These are phyloP conservation scores for Phortica okadai DNA, from an alignment of 2,888 invertebrate genomes.

Conservation along the genomic window DNA sequence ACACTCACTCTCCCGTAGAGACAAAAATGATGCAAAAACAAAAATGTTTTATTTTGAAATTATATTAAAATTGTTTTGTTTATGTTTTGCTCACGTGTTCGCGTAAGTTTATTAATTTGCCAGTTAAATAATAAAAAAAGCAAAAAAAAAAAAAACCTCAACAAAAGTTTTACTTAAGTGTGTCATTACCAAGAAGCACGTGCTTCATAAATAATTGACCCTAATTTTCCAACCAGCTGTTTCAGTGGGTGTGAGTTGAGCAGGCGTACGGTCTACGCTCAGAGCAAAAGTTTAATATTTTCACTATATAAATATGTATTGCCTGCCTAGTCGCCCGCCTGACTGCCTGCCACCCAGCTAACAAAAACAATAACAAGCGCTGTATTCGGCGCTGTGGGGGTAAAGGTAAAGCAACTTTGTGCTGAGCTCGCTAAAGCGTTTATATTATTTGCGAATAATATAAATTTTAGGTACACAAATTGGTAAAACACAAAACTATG, in stretches of 20 bases:
- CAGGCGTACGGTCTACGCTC: not conserved
- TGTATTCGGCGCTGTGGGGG: not conserved
- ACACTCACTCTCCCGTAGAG: too few relatives aligned
- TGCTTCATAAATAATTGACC: slow-evolving; percentile 46
- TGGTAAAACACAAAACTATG: too few relatives aligned
- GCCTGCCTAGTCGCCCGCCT: not conserved
- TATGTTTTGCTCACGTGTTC: too few relatives aligned
- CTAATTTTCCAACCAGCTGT: slow-evolving; percentile 38
- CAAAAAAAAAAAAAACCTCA: not conserved
- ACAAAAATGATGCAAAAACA: too few relatives aligned
- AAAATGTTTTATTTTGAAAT: too few relatives aligned
- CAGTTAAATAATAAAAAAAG: not conserved
- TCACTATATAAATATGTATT: not conserved
- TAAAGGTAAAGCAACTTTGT: too few relatives aligned
- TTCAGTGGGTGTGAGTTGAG: not conserved
- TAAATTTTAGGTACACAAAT: too few relatives aligned
- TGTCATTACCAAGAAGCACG: slow-evolving; percentile 50
- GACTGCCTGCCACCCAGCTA: not conserved
- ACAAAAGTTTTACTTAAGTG: slow-evolving; percentile 30
- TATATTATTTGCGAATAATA: too few relatives aligned
- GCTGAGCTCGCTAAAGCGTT: too few relatives aligned
- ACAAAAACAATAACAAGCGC: slow-evolving; percentile 35
- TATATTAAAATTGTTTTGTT: too few relatives aligned
- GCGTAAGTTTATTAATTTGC: too few relatives aligned
- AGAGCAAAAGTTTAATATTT: slow-evolving; percentile 12